phyloP scores from a whole-genome alignment of 2,113 vertebrate genomes.

The Thomomys bottae region DNA sequence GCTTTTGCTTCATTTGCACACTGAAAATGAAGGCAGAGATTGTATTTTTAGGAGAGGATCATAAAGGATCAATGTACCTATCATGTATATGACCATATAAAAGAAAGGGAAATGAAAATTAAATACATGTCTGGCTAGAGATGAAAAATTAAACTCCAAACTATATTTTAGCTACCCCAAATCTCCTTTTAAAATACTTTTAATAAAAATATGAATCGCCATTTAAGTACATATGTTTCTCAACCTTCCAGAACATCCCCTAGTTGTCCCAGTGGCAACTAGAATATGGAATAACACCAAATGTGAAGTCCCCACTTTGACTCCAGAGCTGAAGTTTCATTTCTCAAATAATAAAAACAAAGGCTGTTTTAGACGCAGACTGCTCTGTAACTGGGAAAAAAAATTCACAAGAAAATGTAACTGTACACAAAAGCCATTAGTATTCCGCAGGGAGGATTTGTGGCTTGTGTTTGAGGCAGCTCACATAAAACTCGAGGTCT shows the following conservation, averaged over 20 bases:
- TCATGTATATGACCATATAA: too few species aligned
- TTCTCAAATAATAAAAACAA: constrained; percentile 42
- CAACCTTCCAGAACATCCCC: constrained; percentile 15
- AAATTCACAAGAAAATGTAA: constrained; percentile 77
- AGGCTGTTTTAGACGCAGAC: constrained; percentile 61
- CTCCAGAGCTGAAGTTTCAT: constrained; percentile 46
- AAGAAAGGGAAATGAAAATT: not conserved
- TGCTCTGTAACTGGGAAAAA: constrained; percentile 71
- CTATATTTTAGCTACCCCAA: constrained; percentile 50
- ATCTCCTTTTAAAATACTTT: constrained; percentile 61
- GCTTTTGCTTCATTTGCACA: too few species aligned
- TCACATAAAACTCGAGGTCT: constrained; percentile 86
- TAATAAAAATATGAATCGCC: constrained; percentile 53
- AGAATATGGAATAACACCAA: constrained; percentile 31
- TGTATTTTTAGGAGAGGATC: too few species aligned
- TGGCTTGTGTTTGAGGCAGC: constrained; percentile 82
- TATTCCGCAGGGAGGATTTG: constrained; percentile 82
- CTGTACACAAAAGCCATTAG: constrained; percentile 81
- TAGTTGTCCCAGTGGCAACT: constrained; percentile 21
- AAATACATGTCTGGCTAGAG: constrained; percentile 24
- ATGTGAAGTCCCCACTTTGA: constrained; percentile 50
- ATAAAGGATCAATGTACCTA: too few species aligned
- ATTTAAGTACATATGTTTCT: constrained; percentile 40
- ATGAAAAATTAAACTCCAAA: constrained; percentile 23
- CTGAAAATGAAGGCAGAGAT: too few species aligned